These are phyloP conservation scores for Eufriesea mexicana DNA, from an alignment of 1,140 invertebrate genomes.

Conservation along the genomic window DNA sequence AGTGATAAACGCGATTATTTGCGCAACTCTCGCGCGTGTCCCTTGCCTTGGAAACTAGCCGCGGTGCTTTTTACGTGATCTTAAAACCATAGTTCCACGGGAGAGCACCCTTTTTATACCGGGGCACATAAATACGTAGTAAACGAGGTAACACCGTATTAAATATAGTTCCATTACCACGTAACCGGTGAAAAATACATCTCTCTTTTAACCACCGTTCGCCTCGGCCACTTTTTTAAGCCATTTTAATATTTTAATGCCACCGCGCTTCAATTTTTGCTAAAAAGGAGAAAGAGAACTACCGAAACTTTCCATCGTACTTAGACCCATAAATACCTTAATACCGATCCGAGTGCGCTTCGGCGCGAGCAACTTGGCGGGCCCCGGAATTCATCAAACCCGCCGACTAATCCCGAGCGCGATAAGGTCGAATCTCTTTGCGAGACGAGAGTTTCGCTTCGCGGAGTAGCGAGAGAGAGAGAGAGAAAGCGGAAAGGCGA, in stretches of 20 bases:
- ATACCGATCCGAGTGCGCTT: too few species aligned
- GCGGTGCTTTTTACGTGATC: neutral
- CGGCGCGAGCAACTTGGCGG: too few species aligned
- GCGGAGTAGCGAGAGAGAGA: too few species aligned
- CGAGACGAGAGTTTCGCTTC: too few species aligned
- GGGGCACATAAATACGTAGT: slow-evolving; percentile 2
- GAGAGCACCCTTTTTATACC: neutral
- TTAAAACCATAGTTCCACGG: neutral
- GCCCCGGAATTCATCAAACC: too few species aligned
- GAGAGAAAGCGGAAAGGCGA: too few species aligned
- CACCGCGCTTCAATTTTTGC: neutral
- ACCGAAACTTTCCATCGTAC: too few species aligned
- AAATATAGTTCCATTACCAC: slow-evolving; percentile 21
- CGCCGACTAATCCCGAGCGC: too few species aligned
- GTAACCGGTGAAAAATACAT: neutral
- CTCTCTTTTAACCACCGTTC: neutral
- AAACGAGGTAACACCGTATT: slow-evolving; percentile 12
- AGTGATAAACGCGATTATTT: neutral
- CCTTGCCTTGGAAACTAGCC: neutral
- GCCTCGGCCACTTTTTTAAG: neutral
- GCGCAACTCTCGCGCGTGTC: too few species aligned
- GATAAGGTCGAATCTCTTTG: too few species aligned
- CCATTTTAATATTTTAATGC: neutral
- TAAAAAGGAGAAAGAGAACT: too few species aligned
- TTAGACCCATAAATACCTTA: too few species aligned